A percentile compares a stretch with the other conserved stretches of the same genome.
Evolutionary conservation across 2,113 vertebrate species (phyloP).

Genomic region (mouse (Mus musculus)): GRCm39 chr1:90418501-90419000

Average conservation of each 20-base stretch:
- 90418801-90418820: neutral
- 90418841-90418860: fast-evolving
- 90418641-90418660: neutral
- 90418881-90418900: neutral
- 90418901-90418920: neutral
- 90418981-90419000: neutral
- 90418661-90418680: neutral
- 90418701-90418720: neutral
- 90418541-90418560: neutral
- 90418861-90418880: no score
- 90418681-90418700: neutral
- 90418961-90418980: neutral
- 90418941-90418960: neutral
- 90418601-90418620: fast-evolving
- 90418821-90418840: fast-evolving
- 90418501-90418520: neutral
- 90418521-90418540: neutral
- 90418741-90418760: fast-evolving
- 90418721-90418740: fast-evolving
- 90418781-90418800: no score
- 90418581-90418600: neutral
- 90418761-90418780: no score
- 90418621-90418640: neutral
- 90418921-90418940: neutral
- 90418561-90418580: neutral